Evolutionary conservation across 2,888 invertebrate species (phyloP).

Genomic region (Acronicta leporina): DNA sequence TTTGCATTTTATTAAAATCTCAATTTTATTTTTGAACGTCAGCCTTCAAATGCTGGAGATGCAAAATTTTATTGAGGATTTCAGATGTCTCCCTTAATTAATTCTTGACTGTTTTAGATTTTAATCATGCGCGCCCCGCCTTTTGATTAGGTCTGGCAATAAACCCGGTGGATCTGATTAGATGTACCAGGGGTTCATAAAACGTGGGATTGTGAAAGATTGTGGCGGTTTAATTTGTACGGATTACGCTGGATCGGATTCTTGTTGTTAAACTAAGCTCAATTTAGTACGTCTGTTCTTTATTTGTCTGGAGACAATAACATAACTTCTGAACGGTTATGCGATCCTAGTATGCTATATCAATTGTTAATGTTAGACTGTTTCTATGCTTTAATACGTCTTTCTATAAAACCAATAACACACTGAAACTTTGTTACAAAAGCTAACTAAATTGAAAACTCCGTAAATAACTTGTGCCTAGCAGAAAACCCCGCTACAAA

Average conservation of each 20-base stretch:
- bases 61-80: conserved; percentile 58
- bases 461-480: conserved; percentile 10
- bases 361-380: too few relatives aligned
- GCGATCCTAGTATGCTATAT: conserved; percentile 3
- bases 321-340: conserved; percentile 2
- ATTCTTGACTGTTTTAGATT: conserved; percentile 64
- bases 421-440: too few relatives aligned
- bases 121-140: conserved; percentile 62
- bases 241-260: conserved; percentile 31
- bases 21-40: conserved; percentile 80
- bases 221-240: conserved; percentile 43
- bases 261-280: conserved; percentile 11
- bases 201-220: conserved; percentile 45
- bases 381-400: too few relatives aligned
- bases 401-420: too few relatives aligned
- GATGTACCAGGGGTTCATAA: conserved; percentile 48
- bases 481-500: conserved; percentile 6
- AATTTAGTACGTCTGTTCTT: conserved; percentile 8
- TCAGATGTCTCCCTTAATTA: conserved; percentile 63
- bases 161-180: conserved; percentile 53
- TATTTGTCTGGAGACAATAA: not conserved
- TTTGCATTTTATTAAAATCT: conserved; percentile 88
- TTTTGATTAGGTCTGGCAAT: conserved; percentile 57
- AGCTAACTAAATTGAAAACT: too few relatives aligned
- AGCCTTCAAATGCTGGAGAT: conserved; percentile 54